Base-by-base conservation (phyloP, 2,113 vertebrate genomes). In the Cavia porcellus region DNA sequence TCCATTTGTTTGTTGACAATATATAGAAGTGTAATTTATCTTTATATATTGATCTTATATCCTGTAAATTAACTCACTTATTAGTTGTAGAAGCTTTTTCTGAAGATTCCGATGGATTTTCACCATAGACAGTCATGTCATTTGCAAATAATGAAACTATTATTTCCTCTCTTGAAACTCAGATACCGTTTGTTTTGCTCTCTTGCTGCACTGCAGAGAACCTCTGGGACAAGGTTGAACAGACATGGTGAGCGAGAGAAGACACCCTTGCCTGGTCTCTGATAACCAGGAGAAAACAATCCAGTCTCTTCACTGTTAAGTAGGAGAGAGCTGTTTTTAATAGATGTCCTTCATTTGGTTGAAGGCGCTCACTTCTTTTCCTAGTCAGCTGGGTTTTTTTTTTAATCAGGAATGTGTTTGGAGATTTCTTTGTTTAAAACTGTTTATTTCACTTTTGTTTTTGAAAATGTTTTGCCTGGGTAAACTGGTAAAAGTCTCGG, bases 391-490 rank as follows among this genome's bases (percentile, higher is more conserved):
- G 15, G 61, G 35, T 55, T 45, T 52, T 47, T 95, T 95, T 24
- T 38, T 38, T n/a, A n/a, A 61, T 89, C 14, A 85, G 14, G 61
- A 70, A 68, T 50, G 57, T 4, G 1, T 83, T 30, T 50, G 32
- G 47, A 38, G 32, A 50, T 77, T 59, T 38, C 30, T 35, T 68
- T 52, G 42, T 70, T 66, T 93, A 32, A 62, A 93, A 70, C 45
- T 15, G 10, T 90, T 79, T 66, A 61, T 79, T 89, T 85, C 84
- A 42, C 59, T 61, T 84, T 89, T 79, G 47, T 62, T 88, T 92
- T 35, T 75, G 84, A 83, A 66, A 17, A 3, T 64, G 42, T n/a
- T 57, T 75, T 57, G 24, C 24, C 30, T 66, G 8, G 77, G 24
- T 62, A 30, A 45, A 10, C 38, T 47, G 66, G 35, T 38, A 19